These are phyloP conservation scores for Hermodice carunculata DNA, from an alignment of 2,888 invertebrate genomes.

Conservation along the genomic window DNA sequence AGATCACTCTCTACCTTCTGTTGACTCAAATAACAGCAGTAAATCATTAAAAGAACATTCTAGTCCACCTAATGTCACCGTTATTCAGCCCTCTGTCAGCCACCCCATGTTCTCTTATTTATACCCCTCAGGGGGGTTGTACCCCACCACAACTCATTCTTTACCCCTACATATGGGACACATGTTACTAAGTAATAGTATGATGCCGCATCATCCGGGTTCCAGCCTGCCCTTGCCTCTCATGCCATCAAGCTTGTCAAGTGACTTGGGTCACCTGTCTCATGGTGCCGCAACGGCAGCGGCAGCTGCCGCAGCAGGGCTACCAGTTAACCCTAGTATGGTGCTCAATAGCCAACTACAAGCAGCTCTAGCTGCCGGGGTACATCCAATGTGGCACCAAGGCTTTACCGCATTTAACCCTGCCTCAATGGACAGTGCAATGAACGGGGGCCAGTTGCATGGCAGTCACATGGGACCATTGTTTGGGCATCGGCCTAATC, in stretches of 20 bases:
- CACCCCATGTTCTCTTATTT: conserved; percentile 93
- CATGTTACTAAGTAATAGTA: conserved; percentile 18
- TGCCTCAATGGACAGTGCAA: not conserved
- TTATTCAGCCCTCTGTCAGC: conserved; percentile 85
- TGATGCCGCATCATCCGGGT: not conserved
- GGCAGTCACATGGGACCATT: conserved; percentile 44
- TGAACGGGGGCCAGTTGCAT: not conserved
- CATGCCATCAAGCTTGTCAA: conserved; percentile 6
- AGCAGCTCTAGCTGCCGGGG: conserved; percentile 84
- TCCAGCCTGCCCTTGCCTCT: conserved; percentile 12
- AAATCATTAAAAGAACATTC: conserved; percentile 2
- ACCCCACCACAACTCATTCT: conserved; percentile 73
- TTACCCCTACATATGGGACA: conserved; percentile 36
- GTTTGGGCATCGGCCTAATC: conserved; percentile 72
- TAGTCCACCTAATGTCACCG: conserved; percentile 85
- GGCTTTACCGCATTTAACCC: conserved; percentile 59
- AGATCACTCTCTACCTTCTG: too few species aligned
- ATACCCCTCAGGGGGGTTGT: conserved; percentile 83
- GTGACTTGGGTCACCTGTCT: conserved; percentile 2
- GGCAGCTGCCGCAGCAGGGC: not conserved
- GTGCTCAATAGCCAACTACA: conserved; percentile 91
- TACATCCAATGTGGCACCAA: conserved; percentile 76
- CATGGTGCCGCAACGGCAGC: conserved; percentile 44
- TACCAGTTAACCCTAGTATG: conserved; percentile 78
- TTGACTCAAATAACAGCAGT: too few species aligned